Conservation (phyloP, 2,113 vertebrate genomes). For the Tetrax tetrax region DNA sequence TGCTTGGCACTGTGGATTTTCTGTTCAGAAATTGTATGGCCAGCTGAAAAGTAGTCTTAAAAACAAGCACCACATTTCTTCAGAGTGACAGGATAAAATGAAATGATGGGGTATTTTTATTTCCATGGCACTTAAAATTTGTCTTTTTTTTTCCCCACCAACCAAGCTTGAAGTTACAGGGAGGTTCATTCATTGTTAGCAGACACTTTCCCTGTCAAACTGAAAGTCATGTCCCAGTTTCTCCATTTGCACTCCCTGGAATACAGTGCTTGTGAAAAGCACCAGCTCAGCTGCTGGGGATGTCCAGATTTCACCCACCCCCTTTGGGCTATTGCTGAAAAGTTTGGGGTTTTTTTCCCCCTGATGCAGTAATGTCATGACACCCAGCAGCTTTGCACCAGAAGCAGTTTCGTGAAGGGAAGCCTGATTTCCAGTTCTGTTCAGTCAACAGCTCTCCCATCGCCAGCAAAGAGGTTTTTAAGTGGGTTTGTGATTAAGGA, state of each 20-base stretch:
- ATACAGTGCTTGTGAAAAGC: background rate
- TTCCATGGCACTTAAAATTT: background rate
- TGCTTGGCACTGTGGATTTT: background rate
- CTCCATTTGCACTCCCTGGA: background rate
- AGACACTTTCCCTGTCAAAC: background rate
- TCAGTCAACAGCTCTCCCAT: background rate
- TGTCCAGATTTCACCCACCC: background rate
- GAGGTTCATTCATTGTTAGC: background rate
- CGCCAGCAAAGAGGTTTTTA: background rate
- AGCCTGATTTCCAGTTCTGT: background rate
- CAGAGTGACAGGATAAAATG: background rate
- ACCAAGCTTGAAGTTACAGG: background rate
- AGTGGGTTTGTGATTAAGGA: background rate
- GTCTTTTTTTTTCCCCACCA: background rate
- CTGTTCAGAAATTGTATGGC: background rate
- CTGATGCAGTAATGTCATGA: fast-evolving
- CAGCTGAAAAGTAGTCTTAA: background rate
- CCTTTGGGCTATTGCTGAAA: background rate
- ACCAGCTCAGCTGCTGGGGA: background rate
- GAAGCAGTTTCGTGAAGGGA: background rate
- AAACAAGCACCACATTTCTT: background rate
- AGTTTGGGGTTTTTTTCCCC: background rate
- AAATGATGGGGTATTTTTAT: background rate
- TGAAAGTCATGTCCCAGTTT: background rate
- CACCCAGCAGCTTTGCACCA: background rate